phyloP scores from a whole-genome alignment of 2,113 vertebrate species.

The Dolichallabes microphthalmus region DNA sequence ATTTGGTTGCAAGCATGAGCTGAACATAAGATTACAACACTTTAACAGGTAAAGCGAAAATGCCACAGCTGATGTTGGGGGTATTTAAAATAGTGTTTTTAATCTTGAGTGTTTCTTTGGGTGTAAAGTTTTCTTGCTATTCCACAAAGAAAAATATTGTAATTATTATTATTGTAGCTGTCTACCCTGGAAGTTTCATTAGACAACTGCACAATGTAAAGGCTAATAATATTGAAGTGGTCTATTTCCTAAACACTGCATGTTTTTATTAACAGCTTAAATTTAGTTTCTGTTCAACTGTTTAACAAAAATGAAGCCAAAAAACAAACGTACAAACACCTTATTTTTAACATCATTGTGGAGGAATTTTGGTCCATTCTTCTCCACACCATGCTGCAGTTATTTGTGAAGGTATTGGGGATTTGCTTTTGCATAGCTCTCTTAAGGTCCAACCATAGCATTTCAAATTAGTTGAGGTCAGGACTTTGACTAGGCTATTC shows the following conservation, averaged over 20 bases:
- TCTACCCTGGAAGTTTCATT: conserved; percentile 1
- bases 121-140: background rate
- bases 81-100: background rate
- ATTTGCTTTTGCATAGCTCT: too few relatives aligned
- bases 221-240: background rate
- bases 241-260: background rate
- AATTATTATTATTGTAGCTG: background rate
- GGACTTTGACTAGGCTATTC: too few relatives aligned
- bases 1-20: background rate
- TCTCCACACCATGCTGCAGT: too few relatives aligned
- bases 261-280: background rate
- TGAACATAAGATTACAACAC: background rate
- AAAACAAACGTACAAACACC: too few relatives aligned
- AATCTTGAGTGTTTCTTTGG: background rate
- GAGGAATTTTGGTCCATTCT: too few relatives aligned
- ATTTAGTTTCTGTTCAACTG: too few relatives aligned
- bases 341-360: too few relatives aligned
- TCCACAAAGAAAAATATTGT: background rate
- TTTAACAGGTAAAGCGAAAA: background rate
- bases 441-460: too few relatives aligned
- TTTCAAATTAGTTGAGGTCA: too few relatives aligned
- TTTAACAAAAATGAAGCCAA: too few relatives aligned
- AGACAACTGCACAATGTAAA: background rate
- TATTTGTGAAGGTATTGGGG: too few relatives aligned
- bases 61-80: background rate